A percentile compares a stretch with the other conserved stretches of the same genome.
These are phyloP conservation scores for Nemoura dubitans DNA, from an alignment of 2,888 invertebrate genomes.

Conservation along the genomic window DNA sequence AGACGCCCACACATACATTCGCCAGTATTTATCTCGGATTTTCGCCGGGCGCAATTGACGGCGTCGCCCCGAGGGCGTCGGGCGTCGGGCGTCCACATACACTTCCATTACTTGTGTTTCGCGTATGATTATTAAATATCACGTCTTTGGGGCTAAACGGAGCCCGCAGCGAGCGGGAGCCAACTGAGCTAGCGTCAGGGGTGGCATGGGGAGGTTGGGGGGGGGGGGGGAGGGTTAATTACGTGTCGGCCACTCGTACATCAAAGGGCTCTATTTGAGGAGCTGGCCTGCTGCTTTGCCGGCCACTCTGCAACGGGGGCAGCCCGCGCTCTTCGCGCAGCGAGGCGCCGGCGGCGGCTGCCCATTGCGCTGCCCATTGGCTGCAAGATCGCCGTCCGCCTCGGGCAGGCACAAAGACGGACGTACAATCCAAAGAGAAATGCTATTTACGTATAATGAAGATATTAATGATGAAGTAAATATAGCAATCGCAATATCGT, in stretches of 20 bases:
- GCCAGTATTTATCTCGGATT: background rate
- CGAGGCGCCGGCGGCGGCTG: background rate
- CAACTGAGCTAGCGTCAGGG: background rate
- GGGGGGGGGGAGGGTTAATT: constrained; percentile 18
- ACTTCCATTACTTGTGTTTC: constrained; percentile 9
- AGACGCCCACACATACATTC: background rate
- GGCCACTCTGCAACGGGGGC: background rate
- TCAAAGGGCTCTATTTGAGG: constrained; percentile 37
- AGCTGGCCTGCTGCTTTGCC: background rate
- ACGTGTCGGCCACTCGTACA: constrained; percentile 28
- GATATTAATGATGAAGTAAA: background rate
- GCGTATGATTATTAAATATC: constrained; percentile 36
- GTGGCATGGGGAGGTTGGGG: background rate
- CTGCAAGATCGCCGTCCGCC: background rate
- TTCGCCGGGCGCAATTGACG: background rate
- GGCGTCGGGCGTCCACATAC: background rate
- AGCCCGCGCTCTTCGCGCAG: background rate
- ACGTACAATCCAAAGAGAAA: background rate
- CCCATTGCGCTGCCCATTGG: background rate
- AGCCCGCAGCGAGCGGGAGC: constrained; percentile 15
- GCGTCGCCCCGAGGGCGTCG: background rate
- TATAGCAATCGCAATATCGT: constrained; percentile 12
- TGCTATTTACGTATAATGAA: constrained; percentile 12
- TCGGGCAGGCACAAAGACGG: background rate
- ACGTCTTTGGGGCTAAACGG: constrained; percentile 25